Conservation (phyloP, 1,140 invertebrate genomes). For the Drosophila seguyi region DNA sequence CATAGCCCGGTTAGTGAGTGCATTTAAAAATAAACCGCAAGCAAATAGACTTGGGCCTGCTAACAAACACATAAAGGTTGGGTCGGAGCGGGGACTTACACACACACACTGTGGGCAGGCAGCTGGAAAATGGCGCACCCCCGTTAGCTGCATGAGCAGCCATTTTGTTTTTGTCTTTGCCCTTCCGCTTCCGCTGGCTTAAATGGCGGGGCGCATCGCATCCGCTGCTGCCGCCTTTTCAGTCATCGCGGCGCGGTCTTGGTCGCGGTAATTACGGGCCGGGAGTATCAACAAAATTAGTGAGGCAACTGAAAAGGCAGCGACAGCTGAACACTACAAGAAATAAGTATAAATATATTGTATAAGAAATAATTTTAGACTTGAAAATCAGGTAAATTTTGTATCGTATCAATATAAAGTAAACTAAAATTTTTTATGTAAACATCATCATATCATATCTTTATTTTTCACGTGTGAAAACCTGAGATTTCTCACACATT, state of each 20-base stretch:
- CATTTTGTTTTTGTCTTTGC: slow-evolving; percentile 75
- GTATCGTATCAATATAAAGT: too few species aligned
- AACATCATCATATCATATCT: too few species aligned
- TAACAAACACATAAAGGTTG: slow-evolving; percentile 11
- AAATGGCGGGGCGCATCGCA: slow-evolving; percentile 67
- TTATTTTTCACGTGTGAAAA: slow-evolving; percentile 25
- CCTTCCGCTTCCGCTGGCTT: slow-evolving; percentile 79
- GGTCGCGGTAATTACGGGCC: slow-evolving; percentile 66
- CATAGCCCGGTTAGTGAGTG: slow-evolving; percentile 58
- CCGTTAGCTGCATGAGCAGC: slow-evolving; percentile 72
- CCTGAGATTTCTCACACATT: slow-evolving; percentile 73
- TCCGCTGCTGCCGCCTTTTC: slow-evolving; percentile 51
- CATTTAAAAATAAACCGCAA: slow-evolving; percentile 81
- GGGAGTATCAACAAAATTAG: slow-evolving; percentile 67
- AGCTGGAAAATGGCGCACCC: slow-evolving; percentile 71
- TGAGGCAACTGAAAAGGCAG: slow-evolving; percentile 47
- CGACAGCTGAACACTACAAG: slow-evolving; percentile 18
- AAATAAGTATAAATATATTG: too few species aligned
- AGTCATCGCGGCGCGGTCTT: slow-evolving; percentile 4
- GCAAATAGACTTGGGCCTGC: slow-evolving; percentile 63
- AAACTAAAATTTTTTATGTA: too few species aligned
- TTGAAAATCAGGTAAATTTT: neutral
- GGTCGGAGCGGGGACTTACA: too few species aligned
- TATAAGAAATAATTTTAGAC: neutral
- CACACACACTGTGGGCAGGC: slow-evolving; percentile 15